Evolutionary conservation across 2,113 vertebrate genomes (phyloP).

Genomic region (Leucosticte australis): DNA sequence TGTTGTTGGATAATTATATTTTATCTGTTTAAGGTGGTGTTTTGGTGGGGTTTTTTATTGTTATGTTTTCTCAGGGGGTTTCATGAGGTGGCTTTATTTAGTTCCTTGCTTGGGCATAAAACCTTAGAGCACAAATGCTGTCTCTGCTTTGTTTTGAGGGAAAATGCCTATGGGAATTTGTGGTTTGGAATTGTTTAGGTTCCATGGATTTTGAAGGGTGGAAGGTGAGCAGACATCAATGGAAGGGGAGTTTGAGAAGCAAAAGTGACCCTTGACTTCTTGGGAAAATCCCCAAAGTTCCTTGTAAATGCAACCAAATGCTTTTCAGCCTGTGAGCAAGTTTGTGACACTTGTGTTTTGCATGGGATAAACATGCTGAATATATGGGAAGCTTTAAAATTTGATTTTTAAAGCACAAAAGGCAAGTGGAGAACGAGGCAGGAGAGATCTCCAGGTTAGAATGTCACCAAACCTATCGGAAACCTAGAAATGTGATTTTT

Average conservation of each 20-base stretch:
- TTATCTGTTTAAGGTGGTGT: background rate
- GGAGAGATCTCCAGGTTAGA: background rate
- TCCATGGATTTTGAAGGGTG: background rate
- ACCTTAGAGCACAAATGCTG: background rate
- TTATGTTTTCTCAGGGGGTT: background rate
- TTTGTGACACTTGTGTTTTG: background rate
- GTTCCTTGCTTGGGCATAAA: background rate
- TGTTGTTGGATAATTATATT: background rate
- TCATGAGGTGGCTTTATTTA: background rate
- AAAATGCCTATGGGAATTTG: fast-evolving
- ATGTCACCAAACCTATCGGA: fast-evolving
- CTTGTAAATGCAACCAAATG: background rate
- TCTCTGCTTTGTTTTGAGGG: background rate
- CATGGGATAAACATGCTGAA: background rate
- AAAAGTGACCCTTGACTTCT: background rate
- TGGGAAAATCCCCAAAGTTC: background rate
- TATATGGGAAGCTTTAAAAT: background rate
- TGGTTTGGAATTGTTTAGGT: background rate
- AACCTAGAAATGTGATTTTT: background rate
- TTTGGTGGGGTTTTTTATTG: background rate
- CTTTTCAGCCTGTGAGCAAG: background rate
- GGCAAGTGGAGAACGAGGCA: background rate
- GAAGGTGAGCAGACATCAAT: background rate
- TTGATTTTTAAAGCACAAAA: background rate
- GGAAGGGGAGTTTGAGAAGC: background rate